Evolutionary conservation across 2,888 invertebrate species (phyloP).

Genomic region (Agrenia bidenticulata): DNA sequence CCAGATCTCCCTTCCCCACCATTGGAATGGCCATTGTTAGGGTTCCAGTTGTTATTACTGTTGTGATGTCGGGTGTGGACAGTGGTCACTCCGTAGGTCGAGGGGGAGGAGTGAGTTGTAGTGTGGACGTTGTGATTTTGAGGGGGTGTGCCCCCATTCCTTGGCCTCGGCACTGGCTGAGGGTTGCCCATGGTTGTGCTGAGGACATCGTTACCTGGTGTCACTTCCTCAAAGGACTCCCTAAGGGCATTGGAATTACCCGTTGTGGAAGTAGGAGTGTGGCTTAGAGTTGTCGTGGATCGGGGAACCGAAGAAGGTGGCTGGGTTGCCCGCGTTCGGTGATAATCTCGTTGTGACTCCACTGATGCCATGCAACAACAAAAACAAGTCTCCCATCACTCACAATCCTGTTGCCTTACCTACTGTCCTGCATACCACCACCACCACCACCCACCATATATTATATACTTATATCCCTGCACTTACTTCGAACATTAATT

Average conservation of each 20-base stretch:
- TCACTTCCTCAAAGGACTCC: conserved; percentile 26
- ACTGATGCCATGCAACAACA: conserved; percentile 30
- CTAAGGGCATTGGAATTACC: conserved; percentile 6
- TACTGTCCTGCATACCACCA: neutral
- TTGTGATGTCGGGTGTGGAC: conserved; percentile 21
- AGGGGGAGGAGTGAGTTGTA: conserved; percentile 31
- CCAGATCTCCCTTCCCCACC: neutral
- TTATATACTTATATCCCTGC: too few species aligned
- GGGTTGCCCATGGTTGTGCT: conserved; percentile 44
- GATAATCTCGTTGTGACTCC: conserved; percentile 51
- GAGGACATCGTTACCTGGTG: conserved; percentile 44
- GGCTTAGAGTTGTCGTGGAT: conserved; percentile 44
- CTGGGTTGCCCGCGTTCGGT: conserved; percentile 34
- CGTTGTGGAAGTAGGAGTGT: conserved; percentile 39
- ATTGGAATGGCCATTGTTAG: conserved; percentile 5
- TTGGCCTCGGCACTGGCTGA: neutral
- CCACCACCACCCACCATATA: neutral
- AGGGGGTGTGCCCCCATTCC: neutral
- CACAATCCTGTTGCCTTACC: too few species aligned
- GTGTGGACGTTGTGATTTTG: conserved; percentile 17
- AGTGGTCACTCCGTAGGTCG: conserved; percentile 28
- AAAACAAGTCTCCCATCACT: too few species aligned
- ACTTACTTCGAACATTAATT: conserved; percentile 12
- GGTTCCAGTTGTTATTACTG: conserved; percentile 23
- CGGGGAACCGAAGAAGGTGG: conserved; percentile 33